Evolutionary conservation across 2,888 invertebrate genomes (phyloP).

Genomic region (Tridacna gigas): DNA sequence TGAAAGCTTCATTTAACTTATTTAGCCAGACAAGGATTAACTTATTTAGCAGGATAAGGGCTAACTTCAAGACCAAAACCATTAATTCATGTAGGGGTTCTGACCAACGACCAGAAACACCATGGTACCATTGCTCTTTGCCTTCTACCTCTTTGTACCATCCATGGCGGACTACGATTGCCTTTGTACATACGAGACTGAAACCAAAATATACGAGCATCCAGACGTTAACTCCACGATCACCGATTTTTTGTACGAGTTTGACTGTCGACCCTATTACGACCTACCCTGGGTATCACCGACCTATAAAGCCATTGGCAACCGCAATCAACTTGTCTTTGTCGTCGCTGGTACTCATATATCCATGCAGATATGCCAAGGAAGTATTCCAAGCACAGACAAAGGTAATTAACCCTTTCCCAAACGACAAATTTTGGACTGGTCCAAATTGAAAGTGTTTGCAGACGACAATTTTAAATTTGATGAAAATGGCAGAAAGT

Average conservation of each 20-base stretch:
- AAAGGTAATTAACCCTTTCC: slow-evolving; percentile 25
- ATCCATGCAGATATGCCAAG: slow-evolving; percentile 51
- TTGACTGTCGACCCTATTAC: slow-evolving; percentile 56
- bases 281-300: slow-evolving; percentile 15
- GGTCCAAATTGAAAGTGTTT: too few relatives aligned
- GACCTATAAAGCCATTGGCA: slow-evolving; percentile 39
- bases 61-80: too few relatives aligned
- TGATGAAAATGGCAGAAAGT: too few relatives aligned
- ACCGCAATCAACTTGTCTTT: slow-evolving; percentile 38
- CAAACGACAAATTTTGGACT: too few relatives aligned
- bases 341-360: slow-evolving; percentile 24
- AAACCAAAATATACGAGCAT: slow-evolving; percentile 42
- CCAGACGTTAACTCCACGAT: slow-evolving; percentile 38
- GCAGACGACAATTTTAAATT: too few relatives aligned
- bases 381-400: slow-evolving; percentile 42
- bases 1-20: too few relatives aligned
- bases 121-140: background rate
- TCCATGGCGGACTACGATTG: slow-evolving; percentile 43
- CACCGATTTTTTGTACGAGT: slow-evolving; percentile 53
- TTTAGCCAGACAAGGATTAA: too few relatives aligned
- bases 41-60: too few relatives aligned
- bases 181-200: slow-evolving; percentile 52
- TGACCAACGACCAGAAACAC: too few relatives aligned
- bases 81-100: too few relatives aligned
- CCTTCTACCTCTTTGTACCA: background rate